These are phyloP conservation scores for Silurus aristotelis DNA, from an alignment of 2,797 vertebrate species.

Conservation along the genomic window DNA sequence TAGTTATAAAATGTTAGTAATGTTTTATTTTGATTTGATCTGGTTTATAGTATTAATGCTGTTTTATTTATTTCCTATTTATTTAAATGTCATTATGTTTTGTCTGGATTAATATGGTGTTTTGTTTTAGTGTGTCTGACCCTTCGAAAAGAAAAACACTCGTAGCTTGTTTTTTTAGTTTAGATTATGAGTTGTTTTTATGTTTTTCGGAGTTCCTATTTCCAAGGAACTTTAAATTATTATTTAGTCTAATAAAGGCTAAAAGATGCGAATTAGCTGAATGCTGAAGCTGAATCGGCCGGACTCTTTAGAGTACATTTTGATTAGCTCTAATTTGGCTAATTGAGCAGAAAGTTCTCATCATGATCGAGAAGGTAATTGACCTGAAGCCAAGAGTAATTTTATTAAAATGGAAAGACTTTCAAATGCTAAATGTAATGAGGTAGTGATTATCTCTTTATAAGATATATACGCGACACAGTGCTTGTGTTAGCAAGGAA, in stretches of 20 bases:
- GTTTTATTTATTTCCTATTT: not conserved
- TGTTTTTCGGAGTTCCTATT: not conserved
- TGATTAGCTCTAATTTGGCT: constrained; percentile 61
- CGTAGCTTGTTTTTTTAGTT: not conserved
- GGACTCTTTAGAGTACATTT: constrained; percentile 49
- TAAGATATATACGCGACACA: constrained; percentile 12
- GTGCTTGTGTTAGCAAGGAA: not conserved
- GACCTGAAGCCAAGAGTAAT: constrained; percentile 61
- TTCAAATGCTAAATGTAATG: constrained; percentile 60
- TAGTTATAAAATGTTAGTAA: not conserved
- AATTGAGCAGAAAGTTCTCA: constrained; percentile 53
- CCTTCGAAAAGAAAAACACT: not conserved
- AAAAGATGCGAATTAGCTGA: constrained; percentile 34
- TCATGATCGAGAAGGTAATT: constrained; percentile 60
- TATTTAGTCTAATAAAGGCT: constrained; percentile 16
- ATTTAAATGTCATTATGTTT: not conserved
- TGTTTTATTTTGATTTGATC: not conserved
- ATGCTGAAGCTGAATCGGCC: not conserved
- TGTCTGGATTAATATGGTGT: not conserved
- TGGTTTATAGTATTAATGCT: not conserved
- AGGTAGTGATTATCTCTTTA: constrained; percentile 56
- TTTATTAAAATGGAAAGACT: constrained; percentile 57
- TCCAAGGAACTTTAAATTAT: not conserved
- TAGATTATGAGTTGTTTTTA: not conserved
- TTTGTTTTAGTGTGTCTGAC: not conserved